Evolutionary conservation across 2,888 invertebrate genomes (phyloP), one percentile per base, ranked within the genome.

Genomic region (Zaprionus bogoriensis): DNA sequence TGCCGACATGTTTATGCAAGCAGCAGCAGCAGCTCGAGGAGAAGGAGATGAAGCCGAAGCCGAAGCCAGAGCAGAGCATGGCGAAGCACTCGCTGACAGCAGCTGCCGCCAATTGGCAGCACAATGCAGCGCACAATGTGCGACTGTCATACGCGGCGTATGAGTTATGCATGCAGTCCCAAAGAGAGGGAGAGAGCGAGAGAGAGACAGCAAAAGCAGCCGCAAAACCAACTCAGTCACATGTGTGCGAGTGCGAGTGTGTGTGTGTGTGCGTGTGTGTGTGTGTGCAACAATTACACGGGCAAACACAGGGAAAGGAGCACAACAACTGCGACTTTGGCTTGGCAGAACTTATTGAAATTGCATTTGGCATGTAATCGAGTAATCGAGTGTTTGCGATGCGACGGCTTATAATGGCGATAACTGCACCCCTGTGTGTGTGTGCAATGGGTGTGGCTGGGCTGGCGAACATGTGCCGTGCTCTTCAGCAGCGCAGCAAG

Each of bases 121-220:
- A 74, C 71, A 75, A 75, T 73, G 72, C 64, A 60, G 32, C 60
- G 48, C 39, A 22, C 69, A 70, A 66, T 61, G 53, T 51, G 52
- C 54, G 53, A 27, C 52, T 76, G 73, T 61, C 68, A 53, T 58
- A 72, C 73, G 44, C 44, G 65, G 77, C 73, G 77, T 73, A 74
- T 74, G 73, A 68, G 74, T 66, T 59, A 76, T 76, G 70, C 60
- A 74, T 57, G 17, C 39, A 39, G 25, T 45, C 36, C 19, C 44
- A 44, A 42, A 23, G 6, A 22, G 38, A 41, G 45, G n/a, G n/a
- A n/a, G n/a, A n/a, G n/a, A n/a, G n/a, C n/a, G n/a, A n/a, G n/a
- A n/a, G n/a, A n/a, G n/a, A n/a, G n/a, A n/a, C n/a, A n/a, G n/a
- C n/a, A n/a, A n/a, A n/a, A n/a, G n/a, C n/a, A 64, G 50, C 70